Base-by-base conservation (phyloP, 2,888 invertebrate species). In the Neoascia interrupta region DNA sequence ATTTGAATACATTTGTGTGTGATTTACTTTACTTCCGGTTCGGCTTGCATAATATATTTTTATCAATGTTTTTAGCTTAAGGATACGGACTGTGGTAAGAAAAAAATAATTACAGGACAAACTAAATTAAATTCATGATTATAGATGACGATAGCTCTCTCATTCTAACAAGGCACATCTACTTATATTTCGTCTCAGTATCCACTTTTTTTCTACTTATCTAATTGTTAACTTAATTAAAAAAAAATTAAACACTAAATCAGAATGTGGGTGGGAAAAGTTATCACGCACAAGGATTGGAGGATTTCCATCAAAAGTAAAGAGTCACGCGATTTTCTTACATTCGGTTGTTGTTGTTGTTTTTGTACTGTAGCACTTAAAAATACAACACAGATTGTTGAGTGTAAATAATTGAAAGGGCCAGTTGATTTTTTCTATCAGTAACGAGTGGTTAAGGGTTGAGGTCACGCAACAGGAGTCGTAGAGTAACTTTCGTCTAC, bases 131-230 rank as follows among this genome's bases (percentile, higher is more conserved):
- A 41, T 49, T 60, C 10, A 6, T 16, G 13, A 58, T 34, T 5
- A 66, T 37, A 54, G 61, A 63, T 79, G 72, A 72, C 53, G 34
- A 54, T 60, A 64, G 72, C 66, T 72, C 47, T 79, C 54, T 72
- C 76, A 66, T 66, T 66, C 47, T 72, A 56, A 61, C 79, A 79
- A 79, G 79, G 79, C 79, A 79, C 79, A 79, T 73, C 79, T 79
- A 79, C 73, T 68, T 73, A 54, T n/a, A n/a, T 54, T 53, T 56
- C 47, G 53, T 64, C 26, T 64, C 45, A 26, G 23, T 60, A 23
- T 43, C 8, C n/a, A 54, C 5, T 68, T 49, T 36, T 43, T 18
- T 18, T 43, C 51, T 58, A 51, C 11, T 51, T 61, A 26, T 47
- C 16, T 54, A 61, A 43, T 37, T 43, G 6, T 61, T 54, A 54